Evolutionary conservation across 2,888 invertebrate genomes (phyloP), one percentile per base, ranked within the genome.

Genomic region (Schizaphis graminum): DNA sequence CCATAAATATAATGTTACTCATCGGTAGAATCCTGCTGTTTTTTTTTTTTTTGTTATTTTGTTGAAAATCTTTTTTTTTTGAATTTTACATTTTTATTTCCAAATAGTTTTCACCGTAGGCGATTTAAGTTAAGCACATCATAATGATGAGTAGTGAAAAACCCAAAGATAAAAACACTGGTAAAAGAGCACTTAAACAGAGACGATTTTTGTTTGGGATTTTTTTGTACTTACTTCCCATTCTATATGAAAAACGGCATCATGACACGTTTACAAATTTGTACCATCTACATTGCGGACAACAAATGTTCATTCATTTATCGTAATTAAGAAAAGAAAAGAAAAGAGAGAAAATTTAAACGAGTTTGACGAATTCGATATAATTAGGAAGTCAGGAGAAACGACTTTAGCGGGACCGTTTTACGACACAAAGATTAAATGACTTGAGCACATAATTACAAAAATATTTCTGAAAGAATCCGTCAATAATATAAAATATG

Each of bases 181-280:
- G 47, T 92, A 92, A 87, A 92, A 87, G 61, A 87, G 92, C 92
- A 92, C 92, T 92, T 92, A 87, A 92, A 92, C 28, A 91, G 47
- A 56, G 61, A 90, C 41, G 84, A 91, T 84, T 91, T 84, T 84
- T 84, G 67, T 84, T 84, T n/a, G 4, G 4, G 53, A 41, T 91
- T 91, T 84, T 91, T 91, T 91, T 84, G 28, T 41, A 26, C 35
- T 90, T 41, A 5, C 61, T 56, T 85, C 35, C 47, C 49, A 44
- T 91, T 87, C 24, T 49, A 67, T 49, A 67, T 87, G 47, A 57
- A 86, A 57, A 91, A 91, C 49, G 26, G n/a, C 57, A 86, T 57
- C 86, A 57, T 86, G 86, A 61, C 92, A 87, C 87, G 47, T 87
- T 87, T 92, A 92, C 87, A 92, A 87, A 87, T 92, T 92, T 47